Conservation (phyloP, 2,797 vertebrate species). For the Sparus aurata region DNA sequence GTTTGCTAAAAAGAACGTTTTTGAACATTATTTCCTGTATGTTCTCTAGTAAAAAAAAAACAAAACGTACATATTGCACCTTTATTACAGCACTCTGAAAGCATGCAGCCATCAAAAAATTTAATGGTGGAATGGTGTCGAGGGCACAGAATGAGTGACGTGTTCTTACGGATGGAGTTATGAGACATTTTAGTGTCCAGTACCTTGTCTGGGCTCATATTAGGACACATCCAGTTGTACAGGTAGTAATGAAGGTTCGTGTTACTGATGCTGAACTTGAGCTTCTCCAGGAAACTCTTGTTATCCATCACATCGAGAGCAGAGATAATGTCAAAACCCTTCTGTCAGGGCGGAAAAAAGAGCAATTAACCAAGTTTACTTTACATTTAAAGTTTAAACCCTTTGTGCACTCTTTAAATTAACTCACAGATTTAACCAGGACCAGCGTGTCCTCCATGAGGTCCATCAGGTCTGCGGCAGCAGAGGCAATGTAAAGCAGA, state of each 20-base stretch:
- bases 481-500: conserved; percentile 89
- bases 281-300: conserved; percentile 92
- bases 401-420: background rate
- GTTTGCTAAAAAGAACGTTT: too few species aligned
- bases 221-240: conserved; percentile 98
- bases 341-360: conserved; percentile 49
- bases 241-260: conserved; percentile 94
- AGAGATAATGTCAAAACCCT: conserved; percentile 89
- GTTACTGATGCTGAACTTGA: conserved; percentile 91
- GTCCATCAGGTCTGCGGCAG: conserved; percentile 86
- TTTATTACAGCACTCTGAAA: too few species aligned
- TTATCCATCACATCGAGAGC: conserved; percentile 95
- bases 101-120: background rate
- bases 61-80: too few species aligned
- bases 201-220: conserved; percentile 93
- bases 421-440: conserved; percentile 92
- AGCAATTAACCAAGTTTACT: background rate
- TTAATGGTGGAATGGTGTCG: background rate
- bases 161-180: conserved; percentile 6
- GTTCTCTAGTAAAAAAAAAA: too few species aligned
- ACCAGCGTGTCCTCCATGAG: conserved; percentile 93
- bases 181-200: background rate
- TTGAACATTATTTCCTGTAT: too few species aligned
- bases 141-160: background rate
- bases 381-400: background rate